Base-by-base conservation (phyloP, 2,888 invertebrate genomes). In the Pristionchus japonicus region DNA sequence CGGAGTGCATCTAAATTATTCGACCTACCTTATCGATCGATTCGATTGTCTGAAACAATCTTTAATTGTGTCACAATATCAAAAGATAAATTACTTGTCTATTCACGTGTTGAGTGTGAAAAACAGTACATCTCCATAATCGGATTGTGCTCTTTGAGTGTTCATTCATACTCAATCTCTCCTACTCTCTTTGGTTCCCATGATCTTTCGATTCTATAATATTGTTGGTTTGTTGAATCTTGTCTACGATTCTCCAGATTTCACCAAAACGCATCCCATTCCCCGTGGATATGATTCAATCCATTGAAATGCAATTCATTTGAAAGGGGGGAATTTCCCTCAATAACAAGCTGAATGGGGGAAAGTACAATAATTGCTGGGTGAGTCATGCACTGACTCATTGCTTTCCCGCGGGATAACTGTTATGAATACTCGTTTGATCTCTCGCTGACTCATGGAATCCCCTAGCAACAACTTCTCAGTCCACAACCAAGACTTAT, bases 1-100 rank as follows among this genome's bases (percentile, higher is more conserved):
- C 85, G 2, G 85, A 85, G 85, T 85, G 85, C 85, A 61, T 85
- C 43, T 49, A 57, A 82, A 82, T 74, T 40, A 40, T 74, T 23
- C 47, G 43, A 47, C 43, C 77, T 77, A 77, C 74, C 34, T 34
- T n/a, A 77, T 77, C 43, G 77, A 77, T 47, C 43, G 43, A 77
- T 47, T 77, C 43, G 43, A 77, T 6, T 47, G 27, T 27, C 17
- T 40, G 0, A 23, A 27, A 47, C 23, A 47, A 77, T 47, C n/a
- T 77, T n/a, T 77, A 77, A 40, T 77, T 74, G 0, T 40, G 77
- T 77, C 43, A 77, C 47, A 27, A 34, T 27, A 77, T 77, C 43
- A 77, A 47, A 77, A 70, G 70, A 77, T 77, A 40, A 77, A 77
- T 47, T 43, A 15, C 13, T 43, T 77, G 34, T 74, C 23, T n/a